Evolutionary conservation across 2,888 invertebrate species (phyloP).

Genomic region (Torymus texanus): DNA sequence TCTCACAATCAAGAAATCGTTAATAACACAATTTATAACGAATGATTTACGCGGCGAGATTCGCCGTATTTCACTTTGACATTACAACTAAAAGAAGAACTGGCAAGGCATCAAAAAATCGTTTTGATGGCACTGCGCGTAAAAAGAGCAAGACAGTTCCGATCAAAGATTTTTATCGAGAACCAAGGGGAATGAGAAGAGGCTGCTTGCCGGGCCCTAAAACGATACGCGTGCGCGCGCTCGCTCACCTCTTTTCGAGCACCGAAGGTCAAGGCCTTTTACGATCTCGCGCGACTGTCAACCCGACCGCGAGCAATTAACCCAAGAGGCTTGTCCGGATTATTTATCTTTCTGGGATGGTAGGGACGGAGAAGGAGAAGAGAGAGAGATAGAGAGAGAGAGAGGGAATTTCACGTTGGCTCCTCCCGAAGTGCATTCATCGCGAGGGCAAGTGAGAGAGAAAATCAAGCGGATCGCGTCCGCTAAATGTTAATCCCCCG

Average conservation of each 20-base stretch:
- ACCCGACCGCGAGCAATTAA: slow-evolving; percentile 66
- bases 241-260: too few relatives aligned
- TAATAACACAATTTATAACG: not conserved
- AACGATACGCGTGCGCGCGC: too few relatives aligned
- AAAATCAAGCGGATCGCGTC: slow-evolving; percentile 17
- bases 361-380: not conserved
- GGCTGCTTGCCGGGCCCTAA: too few relatives aligned
- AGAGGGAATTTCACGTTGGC: slow-evolving; percentile 22
- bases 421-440: too few relatives aligned
- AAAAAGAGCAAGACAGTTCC: not conserved
- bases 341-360: slow-evolving; percentile 58
- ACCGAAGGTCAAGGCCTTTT: slow-evolving; percentile 64
- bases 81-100: slow-evolving; percentile 2
- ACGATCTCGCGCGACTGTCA: slow-evolving; percentile 59
- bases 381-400: slow-evolving; percentile 33
- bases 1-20: too few relatives aligned
- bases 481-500: slow-evolving; percentile 64
- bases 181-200: not conserved
- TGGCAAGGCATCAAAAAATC: too few relatives aligned
- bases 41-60: not conserved
- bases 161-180: slow-evolving; percentile 22
- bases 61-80: slow-evolving; percentile 12
- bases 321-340: slow-evolving; percentile 63
- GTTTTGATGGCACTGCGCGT: not conserved
- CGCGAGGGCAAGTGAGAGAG: slow-evolving; percentile 34